These are phyloP conservation scores for Agapetus fuscipes DNA, from an alignment of 2,888 invertebrate genomes.

Conservation along the genomic window DNA sequence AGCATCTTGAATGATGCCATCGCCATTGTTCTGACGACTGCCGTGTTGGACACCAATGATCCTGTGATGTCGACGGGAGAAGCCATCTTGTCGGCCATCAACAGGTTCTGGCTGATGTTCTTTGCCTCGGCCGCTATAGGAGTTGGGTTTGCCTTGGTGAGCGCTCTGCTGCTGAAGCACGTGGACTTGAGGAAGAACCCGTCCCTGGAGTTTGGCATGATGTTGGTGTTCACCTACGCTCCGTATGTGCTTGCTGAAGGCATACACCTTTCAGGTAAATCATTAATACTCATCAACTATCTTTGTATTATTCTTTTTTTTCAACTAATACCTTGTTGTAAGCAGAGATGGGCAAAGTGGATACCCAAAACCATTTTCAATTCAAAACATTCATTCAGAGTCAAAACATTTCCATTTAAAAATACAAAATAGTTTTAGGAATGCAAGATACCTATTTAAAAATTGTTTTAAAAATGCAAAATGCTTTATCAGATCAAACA, in stretches of 20 bases:
- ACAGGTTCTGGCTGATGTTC: constrained; percentile 92
- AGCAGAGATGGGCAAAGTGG: too few species aligned
- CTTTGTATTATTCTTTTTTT: constrained; percentile 5
- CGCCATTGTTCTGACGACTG: constrained; percentile 93
- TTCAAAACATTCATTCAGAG: too few species aligned
- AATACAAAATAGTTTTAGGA: too few species aligned
- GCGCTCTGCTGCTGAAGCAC: constrained; percentile 87
- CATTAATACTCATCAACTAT: too few species aligned
- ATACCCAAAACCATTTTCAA: too few species aligned
- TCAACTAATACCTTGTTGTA: too few species aligned
- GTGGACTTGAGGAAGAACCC: constrained; percentile 95
- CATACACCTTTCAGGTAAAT: constrained; percentile 77
- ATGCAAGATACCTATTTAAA: too few species aligned
- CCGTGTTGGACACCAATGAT: constrained; percentile 60
- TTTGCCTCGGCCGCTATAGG: constrained; percentile 98
- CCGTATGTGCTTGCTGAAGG: constrained; percentile 98
- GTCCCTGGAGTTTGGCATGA: constrained; percentile 95
- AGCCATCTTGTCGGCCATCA: constrained; percentile 79
- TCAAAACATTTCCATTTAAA: too few species aligned
- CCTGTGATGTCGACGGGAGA: constrained; percentile 60
- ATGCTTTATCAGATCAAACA: too few species aligned
- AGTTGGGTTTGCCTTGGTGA: constrained; percentile 86
- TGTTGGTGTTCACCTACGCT: constrained; percentile 96
- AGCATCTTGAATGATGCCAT: constrained; percentile 97
- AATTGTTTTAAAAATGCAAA: too few species aligned